These are phyloP conservation scores for Poeciliopsis occidentalis DNA, from an alignment of 2,113 vertebrate species.

Conservation along the genomic window DNA sequence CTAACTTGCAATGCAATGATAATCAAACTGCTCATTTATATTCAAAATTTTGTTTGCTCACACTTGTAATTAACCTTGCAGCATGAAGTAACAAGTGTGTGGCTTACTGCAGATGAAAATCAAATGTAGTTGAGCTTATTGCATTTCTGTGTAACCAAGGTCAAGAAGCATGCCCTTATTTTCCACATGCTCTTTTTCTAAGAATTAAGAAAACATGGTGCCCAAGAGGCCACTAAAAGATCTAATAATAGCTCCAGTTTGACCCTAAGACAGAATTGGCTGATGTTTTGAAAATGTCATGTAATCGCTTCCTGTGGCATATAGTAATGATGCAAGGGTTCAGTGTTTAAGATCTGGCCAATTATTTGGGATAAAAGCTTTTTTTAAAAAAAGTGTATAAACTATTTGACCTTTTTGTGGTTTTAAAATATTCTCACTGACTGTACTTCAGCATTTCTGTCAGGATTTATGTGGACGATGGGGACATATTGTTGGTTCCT, in stretches of 20 bases:
- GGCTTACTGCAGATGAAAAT: too few species aligned
- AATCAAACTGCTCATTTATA: too few species aligned
- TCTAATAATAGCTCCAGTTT: constrained; percentile 16
- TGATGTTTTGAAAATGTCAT: constrained; percentile 8
- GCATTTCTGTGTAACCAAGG: background rate
- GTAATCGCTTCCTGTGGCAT: constrained; percentile 6
- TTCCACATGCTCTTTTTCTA: constrained; percentile 7
- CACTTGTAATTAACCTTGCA: too few species aligned
- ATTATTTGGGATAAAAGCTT: background rate
- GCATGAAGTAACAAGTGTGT: too few species aligned
- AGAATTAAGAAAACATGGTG: background rate
- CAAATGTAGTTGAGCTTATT: background rate
- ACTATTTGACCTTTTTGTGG: too few species aligned
- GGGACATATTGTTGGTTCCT: constrained; percentile 89
- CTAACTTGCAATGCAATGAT: too few species aligned
- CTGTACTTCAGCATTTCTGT: constrained; percentile 80
- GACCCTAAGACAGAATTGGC: constrained; percentile 7
- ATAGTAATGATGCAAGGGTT: background rate
- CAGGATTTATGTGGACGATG: constrained; percentile 87
- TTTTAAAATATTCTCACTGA: too few species aligned
- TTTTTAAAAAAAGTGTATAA: too few species aligned
- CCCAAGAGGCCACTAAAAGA: background rate
- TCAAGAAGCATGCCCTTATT: background rate
- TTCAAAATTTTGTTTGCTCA: too few species aligned
- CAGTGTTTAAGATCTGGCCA: background rate